These are phyloP conservation scores for Sphaeramia orbicularis DNA, from an alignment of 2,797 vertebrate species.

Conservation along the genomic window DNA sequence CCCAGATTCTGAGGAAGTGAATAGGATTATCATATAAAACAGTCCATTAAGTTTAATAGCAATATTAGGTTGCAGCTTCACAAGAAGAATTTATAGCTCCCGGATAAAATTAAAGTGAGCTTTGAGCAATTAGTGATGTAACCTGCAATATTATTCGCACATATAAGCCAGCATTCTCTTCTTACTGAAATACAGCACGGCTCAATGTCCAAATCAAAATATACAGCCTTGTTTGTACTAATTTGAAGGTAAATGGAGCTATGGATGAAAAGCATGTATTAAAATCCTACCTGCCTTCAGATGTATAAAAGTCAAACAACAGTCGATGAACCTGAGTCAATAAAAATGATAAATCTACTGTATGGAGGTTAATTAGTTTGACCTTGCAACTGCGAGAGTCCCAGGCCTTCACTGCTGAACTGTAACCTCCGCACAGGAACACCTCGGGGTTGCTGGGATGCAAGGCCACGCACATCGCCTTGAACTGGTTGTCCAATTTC, in stretches of 20 bases:
- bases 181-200: slow-evolving; percentile 26
- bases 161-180: slow-evolving; percentile 7
- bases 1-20: slow-evolving; percentile 43
- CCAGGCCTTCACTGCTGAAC: slow-evolving; percentile 93
- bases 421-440: slow-evolving; percentile 94
- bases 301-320: slow-evolving; percentile 36
- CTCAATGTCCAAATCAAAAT: slow-evolving; percentile 1
- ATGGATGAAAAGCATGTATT: slow-evolving; percentile 11
- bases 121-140: slow-evolving; percentile 47
- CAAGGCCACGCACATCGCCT: slow-evolving; percentile 87
- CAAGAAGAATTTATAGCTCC: slow-evolving; percentile 32
- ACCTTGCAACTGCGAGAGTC: slow-evolving; percentile 92
- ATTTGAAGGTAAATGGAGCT: not conserved
- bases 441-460: slow-evolving; percentile 88
- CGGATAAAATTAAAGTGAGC: slow-evolving; percentile 45
- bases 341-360: slow-evolving; percentile 50
- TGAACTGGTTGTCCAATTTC: slow-evolving; percentile 88
- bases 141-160: slow-evolving; percentile 20
- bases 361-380: slow-evolving; percentile 59
- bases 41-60: slow-evolving; percentile 64
- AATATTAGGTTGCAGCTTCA: slow-evolving; percentile 54
- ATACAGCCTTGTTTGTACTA: not conserved
- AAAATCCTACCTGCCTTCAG: not conserved
- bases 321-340: slow-evolving; percentile 34
- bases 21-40: slow-evolving; percentile 68